phyloP scores from a whole-genome alignment of 2,888 invertebrate species.

The Leucozona laternaria region DNA sequence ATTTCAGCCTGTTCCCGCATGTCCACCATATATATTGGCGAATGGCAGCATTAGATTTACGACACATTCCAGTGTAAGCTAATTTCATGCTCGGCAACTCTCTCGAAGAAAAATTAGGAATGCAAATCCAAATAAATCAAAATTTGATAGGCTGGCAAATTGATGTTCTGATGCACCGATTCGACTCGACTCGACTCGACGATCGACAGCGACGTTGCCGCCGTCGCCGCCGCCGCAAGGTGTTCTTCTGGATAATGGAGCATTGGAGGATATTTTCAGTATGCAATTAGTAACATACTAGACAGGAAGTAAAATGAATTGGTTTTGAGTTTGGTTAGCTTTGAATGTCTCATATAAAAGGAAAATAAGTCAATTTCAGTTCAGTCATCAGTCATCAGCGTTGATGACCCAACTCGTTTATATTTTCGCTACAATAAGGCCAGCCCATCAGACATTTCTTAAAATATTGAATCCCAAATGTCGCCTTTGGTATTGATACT shows the following conservation, averaged over 20 bases:
- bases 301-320: slow-evolving; percentile 39
- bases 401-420: too few species aligned
- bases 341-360: neutral
- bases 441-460: too few species aligned
- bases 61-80: slow-evolving; percentile 20
- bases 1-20: slow-evolving; percentile 42
- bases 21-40: neutral
- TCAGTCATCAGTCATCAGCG: neutral
- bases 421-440: too few species aligned
- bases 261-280: neutral
- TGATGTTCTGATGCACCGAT: slow-evolving; percentile 16
- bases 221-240: slow-evolving; percentile 26
- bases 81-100: slow-evolving; percentile 21
- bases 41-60: slow-evolving; percentile 45
- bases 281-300: slow-evolving; percentile 43
- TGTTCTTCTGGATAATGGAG: slow-evolving; percentile 13
- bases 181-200: too few species aligned
- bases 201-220: neutral
- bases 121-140: slow-evolving; percentile 75
- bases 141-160: slow-evolving; percentile 71
- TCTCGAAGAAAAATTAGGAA: slow-evolving; percentile 50
- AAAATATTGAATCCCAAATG: too few species aligned
- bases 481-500: too few species aligned
- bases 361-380: neutral
- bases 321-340: slow-evolving; percentile 17